phyloP scores from a whole-genome alignment of 2,797 vertebrate species.

The Emydoidea blandingii region DNA sequence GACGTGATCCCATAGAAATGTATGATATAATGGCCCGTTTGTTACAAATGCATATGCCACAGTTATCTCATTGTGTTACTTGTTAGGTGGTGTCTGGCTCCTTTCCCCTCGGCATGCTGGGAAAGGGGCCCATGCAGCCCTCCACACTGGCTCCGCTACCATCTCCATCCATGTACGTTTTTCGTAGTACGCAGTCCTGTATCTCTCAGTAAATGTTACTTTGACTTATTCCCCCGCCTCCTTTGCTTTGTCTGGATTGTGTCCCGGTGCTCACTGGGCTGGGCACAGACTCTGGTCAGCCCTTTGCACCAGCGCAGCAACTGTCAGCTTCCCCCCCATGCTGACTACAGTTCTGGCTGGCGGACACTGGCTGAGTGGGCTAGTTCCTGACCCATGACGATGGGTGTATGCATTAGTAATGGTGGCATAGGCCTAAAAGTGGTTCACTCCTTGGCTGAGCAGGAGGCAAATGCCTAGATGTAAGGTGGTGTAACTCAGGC shows the following conservation, averaged over 20 bases:
- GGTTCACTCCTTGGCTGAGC: not conserved
- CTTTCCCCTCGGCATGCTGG: conserved; percentile 64
- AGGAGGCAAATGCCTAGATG: not conserved
- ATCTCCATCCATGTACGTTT: conserved; percentile 82
- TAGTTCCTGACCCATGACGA: not conserved
- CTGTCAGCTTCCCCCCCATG: not conserved
- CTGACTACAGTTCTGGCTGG: not conserved
- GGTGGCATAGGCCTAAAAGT: not conserved
- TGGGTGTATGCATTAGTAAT: not conserved
- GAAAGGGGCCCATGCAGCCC: conserved; percentile 20
- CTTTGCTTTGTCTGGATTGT: conserved; percentile 60
- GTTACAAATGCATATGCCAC: conserved; percentile 86
- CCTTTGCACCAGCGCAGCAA: not conserved
- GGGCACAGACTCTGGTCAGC: fast-evolving
- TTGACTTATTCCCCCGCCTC: conserved; percentile 71
- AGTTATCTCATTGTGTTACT: conserved; percentile 81
- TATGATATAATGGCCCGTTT: conserved; percentile 91
- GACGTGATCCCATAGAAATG: conserved; percentile 88
- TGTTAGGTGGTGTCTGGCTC: conserved; percentile 68
- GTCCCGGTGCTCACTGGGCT: not conserved
- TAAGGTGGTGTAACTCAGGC: not conserved
- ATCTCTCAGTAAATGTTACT: conserved; percentile 84
- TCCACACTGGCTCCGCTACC: conserved; percentile 54
- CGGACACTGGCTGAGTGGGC: fast-evolving
- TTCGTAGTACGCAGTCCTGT: conserved; percentile 84